Evolutionary conservation across 64 coral and sea anemone species (phyloP).

Genomic region (Acropora yongei): DNA sequence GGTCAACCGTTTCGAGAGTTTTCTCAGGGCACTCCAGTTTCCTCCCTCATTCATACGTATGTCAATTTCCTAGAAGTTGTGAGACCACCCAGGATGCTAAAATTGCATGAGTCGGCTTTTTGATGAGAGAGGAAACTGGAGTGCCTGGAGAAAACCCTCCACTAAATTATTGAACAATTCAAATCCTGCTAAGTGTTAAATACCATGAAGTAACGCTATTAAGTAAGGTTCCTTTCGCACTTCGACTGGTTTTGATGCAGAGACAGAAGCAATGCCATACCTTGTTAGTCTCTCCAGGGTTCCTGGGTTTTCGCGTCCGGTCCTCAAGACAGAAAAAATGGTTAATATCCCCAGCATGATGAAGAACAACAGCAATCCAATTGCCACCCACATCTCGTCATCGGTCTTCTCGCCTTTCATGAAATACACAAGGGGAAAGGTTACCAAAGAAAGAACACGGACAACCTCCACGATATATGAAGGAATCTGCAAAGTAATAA

Average conservation of each 20-base stretch:
- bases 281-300: conserved; percentile 70
- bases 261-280: conserved; percentile 11
- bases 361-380: conserved; percentile 60
- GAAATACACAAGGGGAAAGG: conserved; percentile 26
- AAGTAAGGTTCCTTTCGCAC: no score
- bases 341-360: conserved; percentile 10
- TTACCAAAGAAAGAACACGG: conserved; percentile 13
- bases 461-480: background rate
- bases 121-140: no score
- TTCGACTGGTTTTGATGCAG: background rate
- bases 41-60: no score
- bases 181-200: no score
- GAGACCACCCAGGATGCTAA: no score
- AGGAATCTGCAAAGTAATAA: background rate
- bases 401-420: background rate
- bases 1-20: no score
- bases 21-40: no score
- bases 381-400: background rate
- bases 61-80: no score
- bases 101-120: no score
- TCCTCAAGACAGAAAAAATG: conserved; percentile 58
- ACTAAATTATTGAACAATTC: no score
- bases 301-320: conserved; percentile 68
- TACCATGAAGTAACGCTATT: no score
- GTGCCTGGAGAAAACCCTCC: no score